Percentiles rank a stretch among this genome's conserved stretches.
Evolutionary conservation across 1,140 invertebrate genomes (phyloP).

Genomic region (Phenacoccus solenopsis): DNA sequence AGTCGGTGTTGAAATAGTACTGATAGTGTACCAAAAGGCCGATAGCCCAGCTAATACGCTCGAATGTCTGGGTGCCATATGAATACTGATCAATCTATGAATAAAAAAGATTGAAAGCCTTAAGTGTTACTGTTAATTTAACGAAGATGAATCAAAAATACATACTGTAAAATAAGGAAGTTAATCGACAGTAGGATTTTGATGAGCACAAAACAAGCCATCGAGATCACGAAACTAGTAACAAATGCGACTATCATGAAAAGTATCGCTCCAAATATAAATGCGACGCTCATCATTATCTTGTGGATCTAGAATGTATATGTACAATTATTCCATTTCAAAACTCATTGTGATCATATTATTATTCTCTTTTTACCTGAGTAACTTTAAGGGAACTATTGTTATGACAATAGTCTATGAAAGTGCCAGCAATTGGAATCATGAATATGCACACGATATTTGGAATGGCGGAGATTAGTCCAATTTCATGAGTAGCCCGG

Average conservation of each 20-base stretch:
- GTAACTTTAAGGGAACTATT: background rate
- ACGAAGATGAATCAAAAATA: background rate
- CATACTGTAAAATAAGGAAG: background rate
- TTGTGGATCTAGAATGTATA: background rate
- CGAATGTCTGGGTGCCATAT: background rate
- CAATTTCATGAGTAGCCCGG: background rate
- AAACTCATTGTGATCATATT: background rate
- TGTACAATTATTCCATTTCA: background rate
- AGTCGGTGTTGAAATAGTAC: background rate
- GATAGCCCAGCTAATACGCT: background rate
- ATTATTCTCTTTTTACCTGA: no score
- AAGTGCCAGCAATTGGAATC: background rate
- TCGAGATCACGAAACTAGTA: background rate
- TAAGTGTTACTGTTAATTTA: background rate
- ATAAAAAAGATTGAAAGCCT: background rate
- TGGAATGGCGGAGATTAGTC: background rate
- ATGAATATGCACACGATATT: background rate
- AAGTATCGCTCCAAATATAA: background rate
- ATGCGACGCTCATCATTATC: background rate
- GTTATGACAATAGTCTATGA: background rate
- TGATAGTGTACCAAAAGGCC: background rate
- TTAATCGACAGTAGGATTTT: background rate
- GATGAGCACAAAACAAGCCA: background rate
- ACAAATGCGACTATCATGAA: background rate
- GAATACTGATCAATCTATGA: background rate